Evolutionary conservation across 2,113 vertebrate genomes (phyloP).

Genomic region (Channa maculata): DNA sequence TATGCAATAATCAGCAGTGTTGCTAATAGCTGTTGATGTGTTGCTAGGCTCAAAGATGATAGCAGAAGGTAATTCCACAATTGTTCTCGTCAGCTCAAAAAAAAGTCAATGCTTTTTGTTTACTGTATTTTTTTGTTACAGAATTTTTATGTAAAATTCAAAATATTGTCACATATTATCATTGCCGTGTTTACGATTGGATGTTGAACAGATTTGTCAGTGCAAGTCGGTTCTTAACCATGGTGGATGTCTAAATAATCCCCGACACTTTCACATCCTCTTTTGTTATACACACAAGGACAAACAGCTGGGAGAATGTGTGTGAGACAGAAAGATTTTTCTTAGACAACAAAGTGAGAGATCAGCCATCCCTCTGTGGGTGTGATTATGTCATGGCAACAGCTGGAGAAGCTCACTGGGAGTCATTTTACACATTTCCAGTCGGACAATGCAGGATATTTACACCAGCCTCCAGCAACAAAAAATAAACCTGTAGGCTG

Average conservation of each 20-base stretch:
- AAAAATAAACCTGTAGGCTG: slow-evolving; percentile 57
- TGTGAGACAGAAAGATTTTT: slow-evolving; percentile 35
- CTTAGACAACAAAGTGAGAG: slow-evolving; percentile 16
- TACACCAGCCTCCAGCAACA: slow-evolving; percentile 51
- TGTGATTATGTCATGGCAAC: slow-evolving; percentile 56
- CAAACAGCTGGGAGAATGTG: slow-evolving; percentile 42
- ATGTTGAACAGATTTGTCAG: too few relatives aligned
- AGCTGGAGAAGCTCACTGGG: slow-evolving; percentile 60
- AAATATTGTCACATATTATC: too few relatives aligned
- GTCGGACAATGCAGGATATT: slow-evolving; percentile 64
- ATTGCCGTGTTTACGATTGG: too few relatives aligned
- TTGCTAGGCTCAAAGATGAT: background rate
- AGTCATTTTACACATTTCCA: slow-evolving; percentile 42
- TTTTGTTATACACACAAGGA: slow-evolving; percentile 33
- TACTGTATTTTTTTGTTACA: background rate
- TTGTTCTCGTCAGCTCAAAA: too few relatives aligned
- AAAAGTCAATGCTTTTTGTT: too few relatives aligned
- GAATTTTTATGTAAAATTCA: background rate
- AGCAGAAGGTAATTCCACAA: too few relatives aligned
- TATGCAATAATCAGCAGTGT: slow-evolving; percentile 44
- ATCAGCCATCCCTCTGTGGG: slow-evolving; percentile 20
- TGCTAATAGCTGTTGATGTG: slow-evolving; percentile 6
- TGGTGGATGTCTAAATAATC: background rate
- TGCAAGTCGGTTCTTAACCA: slow-evolving; percentile 1
- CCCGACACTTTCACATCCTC: slow-evolving; percentile 17